Evolutionary conservation across 2,888 invertebrate genomes (phyloP), one percentile per base, ranked within the genome.

Genomic region (Unio delphinus): DNA sequence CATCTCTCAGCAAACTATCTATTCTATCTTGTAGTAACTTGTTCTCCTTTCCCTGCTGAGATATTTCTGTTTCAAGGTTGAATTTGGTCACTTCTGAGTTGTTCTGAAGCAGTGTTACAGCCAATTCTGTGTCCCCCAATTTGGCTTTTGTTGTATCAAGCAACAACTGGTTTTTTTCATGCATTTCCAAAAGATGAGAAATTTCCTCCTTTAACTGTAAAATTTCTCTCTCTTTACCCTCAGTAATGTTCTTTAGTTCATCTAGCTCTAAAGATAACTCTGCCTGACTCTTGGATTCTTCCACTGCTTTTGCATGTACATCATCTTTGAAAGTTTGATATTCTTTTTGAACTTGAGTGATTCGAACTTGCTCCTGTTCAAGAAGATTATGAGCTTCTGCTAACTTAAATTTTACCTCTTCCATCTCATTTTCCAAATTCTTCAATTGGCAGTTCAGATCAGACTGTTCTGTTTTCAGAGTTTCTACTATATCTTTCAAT

Each of bases 361-460:
- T 63, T 26, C 30, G 61, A n/a, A 61, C 20, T 11, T n/a, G 6
- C 23, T 61, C 54, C 15, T 68, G 62, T 20, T 62, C 65, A 23
- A 68, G 62, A 68, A 63, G 17, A 59, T 30, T 34, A 30, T 62
- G 56, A 20, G 65, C 17, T 62, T 67, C 68, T 30, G 56, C 20
- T 30, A 68, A 5, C n/a, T 26, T 68, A 4, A 68, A 65, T 26
- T 54, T 34, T 26, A 58, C 18, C 54, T 75, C 72, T 62, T 69
- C 68, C 54, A 74, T 15, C 28, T 70, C 66, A 61, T 64, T 56
- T 63, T 74, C 72, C 20, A 77, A 55, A 59, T 55, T 67, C 59
- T 62, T 68, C 3, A 75, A 18, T 55, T 66, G 59, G 11, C 54
- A 28, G 58, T 77, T 73, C 23, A 77, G 60, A 26, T 77, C 79